Conservation (phyloP, 1,140 invertebrate genomes). For the Armadillidium nasatum region DNA sequence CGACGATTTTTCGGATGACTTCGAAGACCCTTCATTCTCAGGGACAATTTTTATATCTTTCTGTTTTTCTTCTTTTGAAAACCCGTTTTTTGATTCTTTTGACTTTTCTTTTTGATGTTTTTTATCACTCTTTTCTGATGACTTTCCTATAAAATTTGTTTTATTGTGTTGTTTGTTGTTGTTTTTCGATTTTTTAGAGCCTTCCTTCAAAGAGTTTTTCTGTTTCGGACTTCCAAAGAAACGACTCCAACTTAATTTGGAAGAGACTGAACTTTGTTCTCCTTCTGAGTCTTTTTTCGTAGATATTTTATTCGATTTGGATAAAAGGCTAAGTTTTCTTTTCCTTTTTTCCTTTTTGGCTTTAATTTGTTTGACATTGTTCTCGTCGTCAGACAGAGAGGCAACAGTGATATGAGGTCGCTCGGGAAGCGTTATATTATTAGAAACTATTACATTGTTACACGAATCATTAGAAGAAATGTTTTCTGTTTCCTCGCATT, state of each 20-base stretch:
- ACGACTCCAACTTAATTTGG: conserved; percentile 48
- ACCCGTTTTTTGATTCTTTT: conserved; percentile 31
- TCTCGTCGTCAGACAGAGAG: conserved; percentile 57
- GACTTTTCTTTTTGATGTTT: conserved; percentile 36
- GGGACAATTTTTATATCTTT: conserved; percentile 22
- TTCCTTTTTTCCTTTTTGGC: conserved; percentile 48
- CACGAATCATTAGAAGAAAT: too few species aligned
- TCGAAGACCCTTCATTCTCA: not conserved
- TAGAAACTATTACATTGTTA: too few species aligned
- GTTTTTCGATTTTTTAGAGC: conserved; percentile 39
- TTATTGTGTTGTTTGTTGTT: conserved; percentile 30
- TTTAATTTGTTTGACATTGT: conserved; percentile 58
- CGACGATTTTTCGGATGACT: conserved; percentile 26
- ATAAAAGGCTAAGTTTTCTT: conserved; percentile 36
- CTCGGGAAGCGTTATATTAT: conserved; percentile 45
- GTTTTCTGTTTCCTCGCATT: too few species aligned
- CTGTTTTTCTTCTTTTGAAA: conserved; percentile 29
- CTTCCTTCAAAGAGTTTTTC: conserved; percentile 58
- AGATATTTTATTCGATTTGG: conserved; percentile 53
- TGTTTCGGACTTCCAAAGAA: conserved; percentile 63
- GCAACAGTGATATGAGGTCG: conserved; percentile 65
- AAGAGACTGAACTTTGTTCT: conserved; percentile 50
- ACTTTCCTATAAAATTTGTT: conserved; percentile 30
- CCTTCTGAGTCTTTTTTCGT: conserved; percentile 49
- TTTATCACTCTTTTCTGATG: conserved; percentile 36